Percentiles rank a stretch among this genome's conserved stretches.
Evolutionary conservation across 2,888 invertebrate genomes (phyloP).

Genomic region (Philereme transversata): DNA sequence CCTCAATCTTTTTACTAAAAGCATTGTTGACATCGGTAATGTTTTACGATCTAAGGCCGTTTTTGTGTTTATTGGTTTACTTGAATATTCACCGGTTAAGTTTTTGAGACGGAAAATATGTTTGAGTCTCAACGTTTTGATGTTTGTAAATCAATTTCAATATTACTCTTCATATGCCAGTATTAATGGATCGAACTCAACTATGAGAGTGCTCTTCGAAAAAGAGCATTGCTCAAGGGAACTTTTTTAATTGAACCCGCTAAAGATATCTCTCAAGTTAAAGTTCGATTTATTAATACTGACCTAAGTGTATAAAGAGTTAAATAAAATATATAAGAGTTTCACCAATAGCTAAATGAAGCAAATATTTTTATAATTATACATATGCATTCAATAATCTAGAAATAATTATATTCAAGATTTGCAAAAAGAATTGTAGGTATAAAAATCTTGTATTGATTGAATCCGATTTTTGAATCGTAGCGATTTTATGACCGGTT

Average conservation of each 20-base stretch:
- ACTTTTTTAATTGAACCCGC: too few species aligned
- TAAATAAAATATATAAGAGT: slow-evolving; percentile 26
- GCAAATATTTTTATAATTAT: slow-evolving; percentile 32
- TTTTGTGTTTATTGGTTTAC: slow-evolving; percentile 34
- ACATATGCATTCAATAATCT: slow-evolving; percentile 28
- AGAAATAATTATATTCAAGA: slow-evolving; percentile 23
- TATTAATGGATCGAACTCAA: too few species aligned
- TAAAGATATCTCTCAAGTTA: too few species aligned
- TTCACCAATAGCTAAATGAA: slow-evolving; percentile 28
- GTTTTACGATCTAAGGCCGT: slow-evolving; percentile 33
- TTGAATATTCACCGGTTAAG: slow-evolving; percentile 9
- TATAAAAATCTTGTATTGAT: slow-evolving; percentile 21
- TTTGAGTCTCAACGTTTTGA: slow-evolving; percentile 29
- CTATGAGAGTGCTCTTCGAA: too few species aligned
- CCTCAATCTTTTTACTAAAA: slow-evolving; percentile 29
- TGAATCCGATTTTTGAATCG: slow-evolving; percentile 11
- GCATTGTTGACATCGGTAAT: slow-evolving; percentile 22
- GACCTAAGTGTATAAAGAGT: slow-evolving; percentile 18
- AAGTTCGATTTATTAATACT: too few species aligned
- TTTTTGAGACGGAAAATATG: slow-evolving; percentile 28
- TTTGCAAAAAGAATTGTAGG: slow-evolving; percentile 26
- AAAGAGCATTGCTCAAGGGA: too few species aligned
- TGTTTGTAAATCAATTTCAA: slow-evolving; percentile 25
- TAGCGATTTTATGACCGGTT: neutral
- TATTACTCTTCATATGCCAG: neutral